Conservation (phyloP, 2,888 invertebrate genomes). For the Drosophila histrio region DNA sequence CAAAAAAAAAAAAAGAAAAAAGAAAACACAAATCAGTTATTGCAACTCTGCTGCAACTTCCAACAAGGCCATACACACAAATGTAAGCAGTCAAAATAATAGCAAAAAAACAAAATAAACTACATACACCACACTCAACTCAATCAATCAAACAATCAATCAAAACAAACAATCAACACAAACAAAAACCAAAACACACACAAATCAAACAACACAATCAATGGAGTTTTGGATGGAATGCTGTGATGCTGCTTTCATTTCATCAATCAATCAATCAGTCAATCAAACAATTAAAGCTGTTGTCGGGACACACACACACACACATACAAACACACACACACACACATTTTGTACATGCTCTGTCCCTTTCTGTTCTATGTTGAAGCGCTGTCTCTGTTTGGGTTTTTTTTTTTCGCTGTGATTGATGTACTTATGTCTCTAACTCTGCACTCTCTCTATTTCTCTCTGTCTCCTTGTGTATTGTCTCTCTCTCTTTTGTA, state of each 20-base stretch:
- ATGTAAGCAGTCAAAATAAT: conserved; percentile 70
- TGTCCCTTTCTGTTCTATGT: conserved; percentile 11
- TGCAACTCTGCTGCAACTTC: conserved; percentile 35
- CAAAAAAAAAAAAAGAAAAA: conserved; percentile 4
- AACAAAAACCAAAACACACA: background rate
- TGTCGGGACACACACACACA: conserved; percentile 39
- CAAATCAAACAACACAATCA: background rate
- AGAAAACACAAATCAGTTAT: no score
- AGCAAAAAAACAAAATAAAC: conserved; percentile 20
- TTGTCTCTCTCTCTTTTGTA: conserved; percentile 28
- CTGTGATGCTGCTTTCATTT: conserved; percentile 45
- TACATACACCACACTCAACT: conserved; percentile 48
- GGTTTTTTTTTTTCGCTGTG: conserved; percentile 20
- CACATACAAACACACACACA: conserved; percentile 17
- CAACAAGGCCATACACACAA: conserved; percentile 65
- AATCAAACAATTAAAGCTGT: conserved; percentile 25
- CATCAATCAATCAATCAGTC: conserved; percentile 44
- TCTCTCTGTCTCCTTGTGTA: conserved; percentile 13
- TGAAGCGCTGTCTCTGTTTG: conserved; percentile 18
- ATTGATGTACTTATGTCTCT: conserved; percentile 42
- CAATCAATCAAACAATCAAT: conserved; percentile 57
- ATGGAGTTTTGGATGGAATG: conserved; percentile 6
- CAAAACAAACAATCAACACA: conserved; percentile 43
- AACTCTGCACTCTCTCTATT: conserved; percentile 12
- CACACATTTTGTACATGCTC: conserved; percentile 12